Percentiles rank a stretch among this genome's conserved stretches.
phyloP scores from a whole-genome alignment of 2,888 invertebrate species.

The Limnephilus rhombicus region DNA sequence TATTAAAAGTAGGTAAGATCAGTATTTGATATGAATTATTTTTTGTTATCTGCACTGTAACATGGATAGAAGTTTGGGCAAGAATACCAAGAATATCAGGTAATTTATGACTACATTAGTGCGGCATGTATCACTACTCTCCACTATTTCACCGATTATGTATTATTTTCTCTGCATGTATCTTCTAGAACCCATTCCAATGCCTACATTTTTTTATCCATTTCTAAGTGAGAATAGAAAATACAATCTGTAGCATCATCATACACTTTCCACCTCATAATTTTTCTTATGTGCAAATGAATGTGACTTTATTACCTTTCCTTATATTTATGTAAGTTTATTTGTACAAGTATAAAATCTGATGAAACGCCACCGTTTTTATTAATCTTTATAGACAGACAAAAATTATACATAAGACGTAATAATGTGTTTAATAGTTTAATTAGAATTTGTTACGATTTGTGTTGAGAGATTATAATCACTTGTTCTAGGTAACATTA shows the following conservation, averaged over 20 bases:
- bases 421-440: background rate
- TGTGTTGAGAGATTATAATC: slow-evolving; percentile 1
- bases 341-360: background rate
- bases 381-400: background rate
- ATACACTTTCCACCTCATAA: background rate
- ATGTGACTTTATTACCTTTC: background rate
- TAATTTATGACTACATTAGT: slow-evolving; percentile 27
- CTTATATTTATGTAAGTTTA: too few species aligned
- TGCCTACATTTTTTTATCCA: background rate
- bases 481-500: slow-evolving; percentile 85
- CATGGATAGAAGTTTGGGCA: slow-evolving; percentile 63
- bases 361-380: background rate
- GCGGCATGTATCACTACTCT: background rate
- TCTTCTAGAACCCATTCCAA: background rate
- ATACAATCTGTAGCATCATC: background rate
- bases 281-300: background rate
- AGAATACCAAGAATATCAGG: slow-evolving; percentile 64
- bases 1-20: background rate
- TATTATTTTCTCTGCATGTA: background rate
- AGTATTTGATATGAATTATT: slow-evolving; percentile 37
- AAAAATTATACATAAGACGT: background rate
- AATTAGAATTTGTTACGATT: background rate
- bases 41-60: slow-evolving; percentile 53
- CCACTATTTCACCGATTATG: background rate
- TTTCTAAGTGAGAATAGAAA: background rate